Base-by-base conservation (phyloP, 2,888 invertebrate genomes). In the Leuctra nigra region DNA sequence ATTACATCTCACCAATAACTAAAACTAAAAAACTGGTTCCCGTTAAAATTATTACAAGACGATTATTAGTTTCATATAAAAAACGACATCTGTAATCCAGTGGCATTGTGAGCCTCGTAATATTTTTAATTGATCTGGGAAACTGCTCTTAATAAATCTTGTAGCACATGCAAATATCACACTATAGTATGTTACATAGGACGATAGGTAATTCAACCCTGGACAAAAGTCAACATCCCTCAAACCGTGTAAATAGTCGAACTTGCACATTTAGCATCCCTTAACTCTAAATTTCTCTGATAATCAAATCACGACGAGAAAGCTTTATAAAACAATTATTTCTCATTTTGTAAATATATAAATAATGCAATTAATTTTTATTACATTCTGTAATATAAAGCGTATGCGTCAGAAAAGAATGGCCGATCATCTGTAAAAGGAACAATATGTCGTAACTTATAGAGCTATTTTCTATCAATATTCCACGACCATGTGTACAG, bases 341-440 rank as follows among this genome's bases (percentile, higher is more conserved):
- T 7, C 16, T 58, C 23, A 46, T 38, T 38, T 25, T 58, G 58
- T 58, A 58, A 29, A 58, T 58, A 58, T 58, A 58, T 58, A 58
- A 58, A 58, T 58, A 57, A 36, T 35, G 44, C 25, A n/a, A 16
- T 46, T 57, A 53, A 53, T 39, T 48, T 52, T 50, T 50, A 50
- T 35, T 50, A 33, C 20, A 18, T 57, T 18, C 36, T 47, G 38
- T 54, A 53, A 36, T 47, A 54, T 41, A 35, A 52, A 33, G 13
- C 25, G 46, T 54, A 38, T 25, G 46, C 25, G n/a, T 35, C 23
- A 16, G 33, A 38, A 24, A 29, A 57, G 29, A 46, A 16, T 36
- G 44, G 53, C 52, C 41, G 29, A 25, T 53, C 53, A 48, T 20
- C 35, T 18, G 18, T 35, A 33, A 41, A 41, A 11, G 41, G 11